Evolutionary conservation across 2,888 invertebrate species (phyloP).

Genomic region (Bimastos eiseni): DNA sequence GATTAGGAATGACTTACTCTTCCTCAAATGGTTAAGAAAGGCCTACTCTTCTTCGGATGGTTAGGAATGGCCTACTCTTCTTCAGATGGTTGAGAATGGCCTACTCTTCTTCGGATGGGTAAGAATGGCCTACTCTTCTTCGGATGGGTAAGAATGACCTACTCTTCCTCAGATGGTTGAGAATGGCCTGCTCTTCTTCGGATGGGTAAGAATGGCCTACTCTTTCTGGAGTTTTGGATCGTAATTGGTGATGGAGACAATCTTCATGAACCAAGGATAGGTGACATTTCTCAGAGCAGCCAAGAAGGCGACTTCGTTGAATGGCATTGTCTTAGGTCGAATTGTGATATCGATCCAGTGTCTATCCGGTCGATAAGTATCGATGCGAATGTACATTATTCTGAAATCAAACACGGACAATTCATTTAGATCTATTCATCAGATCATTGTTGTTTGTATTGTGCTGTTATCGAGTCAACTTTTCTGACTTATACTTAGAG

Average conservation of each 20-base stretch:
- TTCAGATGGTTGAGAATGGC: too few relatives aligned
- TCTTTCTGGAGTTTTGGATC: neutral
- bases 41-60: too few relatives aligned
- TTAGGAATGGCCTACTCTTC: too few relatives aligned
- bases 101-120: too few relatives aligned
- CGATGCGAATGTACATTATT: conserved; percentile 14
- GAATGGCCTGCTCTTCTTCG: too few relatives aligned
- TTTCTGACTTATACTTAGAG: neutral
- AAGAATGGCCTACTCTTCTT: too few relatives aligned
- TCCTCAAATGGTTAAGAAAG: too few relatives aligned
- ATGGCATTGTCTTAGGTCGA: neutral
- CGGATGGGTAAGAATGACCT: neutral
- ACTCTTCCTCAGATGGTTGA: too few relatives aligned
- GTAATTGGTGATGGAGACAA: conserved; percentile 8
- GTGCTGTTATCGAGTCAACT: neutral
- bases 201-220: neutral
- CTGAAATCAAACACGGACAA: neutral
- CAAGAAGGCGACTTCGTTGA: conserved; percentile 19
- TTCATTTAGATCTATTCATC: neutral
- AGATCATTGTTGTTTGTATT: neutral
- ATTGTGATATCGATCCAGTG: neutral
- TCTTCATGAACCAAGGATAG: conserved; percentile 31
- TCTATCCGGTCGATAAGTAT: neutral
- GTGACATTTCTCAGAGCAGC: conserved; percentile 21
- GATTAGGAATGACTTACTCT: too few relatives aligned